Conservation (phyloP, 2,797 vertebrate genomes). For the Pterois miles region DNA sequence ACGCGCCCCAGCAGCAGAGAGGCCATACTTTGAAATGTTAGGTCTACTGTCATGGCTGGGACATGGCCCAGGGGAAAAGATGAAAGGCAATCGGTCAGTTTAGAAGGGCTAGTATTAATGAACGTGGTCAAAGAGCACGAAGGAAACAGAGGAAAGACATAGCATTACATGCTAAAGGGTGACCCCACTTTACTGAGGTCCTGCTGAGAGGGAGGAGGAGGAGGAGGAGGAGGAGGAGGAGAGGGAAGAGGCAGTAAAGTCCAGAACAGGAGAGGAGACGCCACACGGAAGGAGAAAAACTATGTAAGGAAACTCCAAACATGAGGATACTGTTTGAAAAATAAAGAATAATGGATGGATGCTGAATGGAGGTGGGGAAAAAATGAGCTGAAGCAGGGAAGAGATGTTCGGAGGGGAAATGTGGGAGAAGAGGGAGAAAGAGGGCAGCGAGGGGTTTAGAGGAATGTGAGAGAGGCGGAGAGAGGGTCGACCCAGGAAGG, state of each 20-base stretch:
- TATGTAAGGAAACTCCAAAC: constrained; percentile 55
- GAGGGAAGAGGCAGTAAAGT: constrained; percentile 54
- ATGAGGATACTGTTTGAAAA: constrained; percentile 65
- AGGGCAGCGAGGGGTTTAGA: constrained; percentile 40
- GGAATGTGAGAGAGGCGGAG: constrained; percentile 70
- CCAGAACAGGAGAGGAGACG: constrained; percentile 48
- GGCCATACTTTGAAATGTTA: constrained; percentile 66
- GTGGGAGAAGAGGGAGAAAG: background rate
- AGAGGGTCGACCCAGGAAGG: constrained; percentile 67
- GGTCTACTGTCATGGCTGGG: constrained; percentile 70
- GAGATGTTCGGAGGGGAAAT: constrained; percentile 37
- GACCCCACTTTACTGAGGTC: constrained; percentile 78
- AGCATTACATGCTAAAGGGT: constrained; percentile 67
- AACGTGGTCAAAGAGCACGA: constrained; percentile 74
- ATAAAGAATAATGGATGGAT: constrained; percentile 55
- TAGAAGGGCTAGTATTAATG: constrained; percentile 66
- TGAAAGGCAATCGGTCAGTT: constrained; percentile 70
- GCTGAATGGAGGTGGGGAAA: constrained; percentile 6
- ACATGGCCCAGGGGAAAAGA: constrained; percentile 70
- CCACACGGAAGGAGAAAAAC: constrained; percentile 51
- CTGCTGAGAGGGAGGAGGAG: constrained; percentile 41
- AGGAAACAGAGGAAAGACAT: constrained; percentile 65
- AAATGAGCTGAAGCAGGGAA: constrained; percentile 36
- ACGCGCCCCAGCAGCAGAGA: constrained; percentile 2
- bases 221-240: constrained; percentile 25